Evolutionary conservation across 2,113 vertebrate species (phyloP).

Genomic region (Microcebus griseorufus): DNA sequence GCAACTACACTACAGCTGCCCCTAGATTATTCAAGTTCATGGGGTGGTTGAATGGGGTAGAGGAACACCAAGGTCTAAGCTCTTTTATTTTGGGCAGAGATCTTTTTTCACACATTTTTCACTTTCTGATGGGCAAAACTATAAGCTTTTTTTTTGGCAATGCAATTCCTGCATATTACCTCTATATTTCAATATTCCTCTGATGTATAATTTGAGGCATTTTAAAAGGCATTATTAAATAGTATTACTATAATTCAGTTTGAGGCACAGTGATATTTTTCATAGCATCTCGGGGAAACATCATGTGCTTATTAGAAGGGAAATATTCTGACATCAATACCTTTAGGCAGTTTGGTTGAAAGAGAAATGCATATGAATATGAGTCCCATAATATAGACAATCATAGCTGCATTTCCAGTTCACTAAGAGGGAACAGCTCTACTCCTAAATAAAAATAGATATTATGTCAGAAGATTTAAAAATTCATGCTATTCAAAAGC

Average conservation of each 20-base stretch:
- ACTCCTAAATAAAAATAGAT: conserved; percentile 52
- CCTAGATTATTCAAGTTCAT: not conserved
- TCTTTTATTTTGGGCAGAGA: not conserved
- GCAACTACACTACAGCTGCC: not conserved
- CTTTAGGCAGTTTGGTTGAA: conserved; percentile 50
- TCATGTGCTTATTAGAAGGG: conserved; percentile 63
- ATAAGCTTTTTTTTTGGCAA: not conserved
- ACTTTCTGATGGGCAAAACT: not conserved
- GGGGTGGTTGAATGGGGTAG: fast-evolving
- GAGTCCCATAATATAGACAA: conserved; percentile 29
- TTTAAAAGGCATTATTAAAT: conserved; percentile 66
- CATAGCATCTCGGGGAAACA: conserved; percentile 51
- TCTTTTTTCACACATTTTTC: conserved; percentile 29
- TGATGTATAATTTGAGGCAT: conserved; percentile 58
- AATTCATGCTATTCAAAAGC: conserved; percentile 41
- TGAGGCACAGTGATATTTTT: conserved; percentile 60
- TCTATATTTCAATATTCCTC: conserved; percentile 38
- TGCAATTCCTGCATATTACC: not conserved
- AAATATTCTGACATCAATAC: conserved; percentile 70
- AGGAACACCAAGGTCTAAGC: not conserved
- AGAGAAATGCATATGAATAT: conserved; percentile 57
- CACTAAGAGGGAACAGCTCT: conserved; percentile 20
- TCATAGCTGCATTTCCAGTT: conserved; percentile 51
- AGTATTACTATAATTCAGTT: conserved; percentile 56
- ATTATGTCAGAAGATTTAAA: conserved; percentile 58